These are phyloP conservation scores for Microcebus griseorufus DNA, from an alignment of 2,113 vertebrate species.

Conservation along the genomic window DNA sequence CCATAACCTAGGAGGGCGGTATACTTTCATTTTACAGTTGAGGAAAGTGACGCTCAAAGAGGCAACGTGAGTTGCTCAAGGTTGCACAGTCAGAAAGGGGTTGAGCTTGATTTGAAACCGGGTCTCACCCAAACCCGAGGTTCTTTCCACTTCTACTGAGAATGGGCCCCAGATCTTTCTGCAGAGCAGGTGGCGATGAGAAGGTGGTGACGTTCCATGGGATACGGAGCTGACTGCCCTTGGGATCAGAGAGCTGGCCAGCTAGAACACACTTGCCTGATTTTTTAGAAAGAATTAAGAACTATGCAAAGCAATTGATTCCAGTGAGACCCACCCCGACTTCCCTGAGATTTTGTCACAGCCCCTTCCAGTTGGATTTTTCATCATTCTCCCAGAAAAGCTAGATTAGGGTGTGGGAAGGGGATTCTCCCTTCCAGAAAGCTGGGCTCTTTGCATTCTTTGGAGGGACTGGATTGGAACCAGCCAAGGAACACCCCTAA, in stretches of 20 bases:
- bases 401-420: neutral
- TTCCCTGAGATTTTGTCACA: neutral
- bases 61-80: neutral
- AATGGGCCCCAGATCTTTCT: neutral
- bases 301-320: neutral
- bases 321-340: neutral
- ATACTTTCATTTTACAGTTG: neutral
- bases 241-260: neutral
- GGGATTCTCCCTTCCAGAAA: neutral
- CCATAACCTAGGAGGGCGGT: neutral
- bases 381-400: neutral
- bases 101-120: neutral
- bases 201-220: rapidly evolving
- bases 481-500: neutral
- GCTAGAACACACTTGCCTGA: neutral
- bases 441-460: neutral
- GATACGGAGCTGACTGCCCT: neutral
- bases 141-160: neutral
- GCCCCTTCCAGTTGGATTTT: neutral
- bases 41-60: neutral
- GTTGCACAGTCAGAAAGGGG: neutral
- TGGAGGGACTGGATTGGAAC: neutral
- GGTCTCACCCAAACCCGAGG: neutral
- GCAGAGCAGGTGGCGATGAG: rapidly evolving
- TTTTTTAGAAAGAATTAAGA: neutral